Base-by-base conservation (phyloP, 2,888 invertebrate genomes). In the Acrobasis repandana region DNA sequence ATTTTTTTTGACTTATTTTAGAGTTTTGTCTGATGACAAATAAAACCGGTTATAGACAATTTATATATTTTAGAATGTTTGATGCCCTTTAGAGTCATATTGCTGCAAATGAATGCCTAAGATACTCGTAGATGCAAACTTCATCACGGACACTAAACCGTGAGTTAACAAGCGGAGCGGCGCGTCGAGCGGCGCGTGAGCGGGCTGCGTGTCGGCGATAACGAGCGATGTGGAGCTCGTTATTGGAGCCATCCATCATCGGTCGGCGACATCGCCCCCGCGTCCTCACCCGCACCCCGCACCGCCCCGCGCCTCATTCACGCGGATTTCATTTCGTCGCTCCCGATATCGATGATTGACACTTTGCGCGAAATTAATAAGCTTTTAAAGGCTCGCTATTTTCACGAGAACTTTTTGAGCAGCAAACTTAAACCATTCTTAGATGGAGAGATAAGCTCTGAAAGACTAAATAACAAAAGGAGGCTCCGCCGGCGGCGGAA, bases 221-320 rank as follows among this genome's bases (percentile, higher is more conserved):
- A 75, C 78, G 76, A 77, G 60, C 67, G 62, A 62, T 61, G 70
- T 71, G 71, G 65, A 64, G 75, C 74, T 81, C 82, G 82, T 86
- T 88, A 89, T 83, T 83, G 79, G 78, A 73, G 76, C 73, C 86
- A 89, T 89, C 87, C 83, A 89, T 89, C 89, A 89, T 84, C 79
- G 71, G 74, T 72, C 64, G 56, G 52, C 62, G 62, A 58, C 74
- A 65, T 63, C 70, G 74, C 72, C 74, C 62, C 74, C 48, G 67
- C 51, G 61, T 56, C 50, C 57, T n/a, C 46, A 57, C 58, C 54
- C 20, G 9, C 43, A 14, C 54, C 10, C 50, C 62, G 33, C 58
- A 46, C 61, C 49, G 50, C 57, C 50, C 59, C 65, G 50, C 61
- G 11, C 43, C 65, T 65, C 72, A 66, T 66, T 70, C 70, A 67